Evolutionary conservation across 1,140 invertebrate genomes (phyloP), one percentile per base, ranked within the genome.

Genomic region (Pachypsylla venusta): DNA sequence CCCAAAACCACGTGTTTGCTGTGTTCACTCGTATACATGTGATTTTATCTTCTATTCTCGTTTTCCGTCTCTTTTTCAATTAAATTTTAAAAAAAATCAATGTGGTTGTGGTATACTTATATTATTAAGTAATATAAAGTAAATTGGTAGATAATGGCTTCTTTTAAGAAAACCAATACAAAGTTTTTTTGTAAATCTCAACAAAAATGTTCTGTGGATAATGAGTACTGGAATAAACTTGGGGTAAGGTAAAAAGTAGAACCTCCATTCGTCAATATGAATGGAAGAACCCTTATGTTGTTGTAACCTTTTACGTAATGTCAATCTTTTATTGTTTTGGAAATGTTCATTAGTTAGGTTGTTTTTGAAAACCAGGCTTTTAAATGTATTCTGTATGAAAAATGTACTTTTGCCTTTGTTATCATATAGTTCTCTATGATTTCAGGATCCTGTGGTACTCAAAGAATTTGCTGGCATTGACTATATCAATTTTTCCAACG

Each of bases 391-490:
- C 7, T 53, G 24, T 35, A 57, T 53, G 16, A 48, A 25, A 53
- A 35, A 53, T 12, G 16, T 26, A 26, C 59, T 56, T 42, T 39
- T 30, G 27, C 25, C 1, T 54, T 16, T 40, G 13, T 48, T 56
- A 35, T 53, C 13, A 61, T 24, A 19, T 22, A 62, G 25, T 61
- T 16, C 12, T 4, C 61, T 68, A 61, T 58, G 62, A 57, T 81
- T 79, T 64, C 69, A 93, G 90, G 75, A 81, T 64, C 89, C 90
- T 54, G 84, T 90, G 3, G 77, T 92, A 42, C 78, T 93, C 0
- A 96, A 95, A 73, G 93, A 96, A 72, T 90, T 87, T 76, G 90
- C 90, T 30, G 79, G 85, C 0, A 88, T 96, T 27, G 89, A 93
- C 69, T 86, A 88, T 66, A 80, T 97, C 56, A 85, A 94, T 69